These are phyloP conservation scores for Muntiacus reevesi DNA, from an alignment of 2,113 vertebrate genomes.

Conservation along the genomic window DNA sequence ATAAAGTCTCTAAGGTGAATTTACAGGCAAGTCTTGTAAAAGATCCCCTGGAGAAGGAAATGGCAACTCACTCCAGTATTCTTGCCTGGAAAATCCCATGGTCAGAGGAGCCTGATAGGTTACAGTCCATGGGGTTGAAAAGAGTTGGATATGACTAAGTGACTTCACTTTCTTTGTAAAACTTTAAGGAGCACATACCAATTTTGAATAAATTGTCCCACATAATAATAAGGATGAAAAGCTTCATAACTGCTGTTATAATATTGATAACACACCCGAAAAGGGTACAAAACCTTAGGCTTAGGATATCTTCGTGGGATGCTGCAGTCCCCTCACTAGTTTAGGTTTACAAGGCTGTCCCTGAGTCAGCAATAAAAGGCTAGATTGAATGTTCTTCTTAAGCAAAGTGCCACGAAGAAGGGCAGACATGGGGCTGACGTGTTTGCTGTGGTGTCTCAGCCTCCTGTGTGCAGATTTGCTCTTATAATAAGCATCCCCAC, in stretches of 20 bases:
- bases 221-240: neutral
- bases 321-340: too few species aligned
- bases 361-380: neutral
- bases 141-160: neutral
- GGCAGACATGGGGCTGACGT: neutral
- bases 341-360: neutral
- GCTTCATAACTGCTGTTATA: neutral
- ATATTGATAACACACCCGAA: neutral
- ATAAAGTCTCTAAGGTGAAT: neutral
- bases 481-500: neutral
- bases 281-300: neutral
- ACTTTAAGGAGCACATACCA: neutral
- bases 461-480: neutral
- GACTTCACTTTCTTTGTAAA: neutral
- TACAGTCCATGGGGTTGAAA: rapidly evolving
- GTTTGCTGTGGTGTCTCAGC: neutral
- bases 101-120: neutral
- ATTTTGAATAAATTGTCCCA: neutral
- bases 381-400: neutral
- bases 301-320: neutral
- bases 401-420: neutral
- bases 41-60: neutral
- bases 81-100: neutral
- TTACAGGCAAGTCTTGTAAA: neutral
- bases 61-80: neutral